Conservation (phyloP, 1,140 invertebrate genomes). For the Drosophila fuyamai region DNA sequence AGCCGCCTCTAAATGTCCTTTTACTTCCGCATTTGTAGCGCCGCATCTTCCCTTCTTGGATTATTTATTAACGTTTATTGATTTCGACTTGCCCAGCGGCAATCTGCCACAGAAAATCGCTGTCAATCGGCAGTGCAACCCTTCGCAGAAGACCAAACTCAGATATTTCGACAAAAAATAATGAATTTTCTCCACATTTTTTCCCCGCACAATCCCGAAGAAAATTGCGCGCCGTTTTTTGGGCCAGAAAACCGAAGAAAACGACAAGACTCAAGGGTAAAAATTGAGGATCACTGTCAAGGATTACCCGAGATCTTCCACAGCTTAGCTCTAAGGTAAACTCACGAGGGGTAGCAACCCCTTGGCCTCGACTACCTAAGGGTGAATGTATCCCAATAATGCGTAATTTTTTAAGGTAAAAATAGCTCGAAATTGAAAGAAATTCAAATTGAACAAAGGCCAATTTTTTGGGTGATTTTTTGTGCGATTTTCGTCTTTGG, state of each 20-base stretch:
- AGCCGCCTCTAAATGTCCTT: conserved; percentile 54
- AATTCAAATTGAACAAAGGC: conserved; percentile 60
- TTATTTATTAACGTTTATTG: conserved; percentile 82
- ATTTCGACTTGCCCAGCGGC: conserved; percentile 65
- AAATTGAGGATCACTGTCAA: conserved; percentile 79
- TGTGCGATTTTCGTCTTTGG: conserved; percentile 42
- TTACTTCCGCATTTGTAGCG: conserved; percentile 74
- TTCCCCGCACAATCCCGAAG: conserved; percentile 46
- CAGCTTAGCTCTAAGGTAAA: conserved; percentile 71
- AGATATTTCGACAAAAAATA: conserved; percentile 49
- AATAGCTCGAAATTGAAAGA: conserved; percentile 51
- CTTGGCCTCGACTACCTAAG: conserved; percentile 32
- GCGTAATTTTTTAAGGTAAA: conserved; percentile 78
- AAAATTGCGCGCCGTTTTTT: conserved; percentile 64
- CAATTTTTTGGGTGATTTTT: conserved; percentile 55
- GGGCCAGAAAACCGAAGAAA: conserved; percentile 24
- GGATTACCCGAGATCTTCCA: conserved; percentile 80
- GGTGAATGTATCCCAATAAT: conserved; percentile 62
- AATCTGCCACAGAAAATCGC: conserved; percentile 72
- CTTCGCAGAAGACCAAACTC: conserved; percentile 41
- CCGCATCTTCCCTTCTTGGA: conserved; percentile 30
- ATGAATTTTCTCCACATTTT: conserved; percentile 72
- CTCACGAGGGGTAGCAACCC: conserved; percentile 38
- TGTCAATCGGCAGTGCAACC: conserved; percentile 63
- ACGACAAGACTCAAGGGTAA: conserved; percentile 72